Evolutionary conservation across 2,797 vertebrate species (phyloP).

Genomic region (Sebastes variabilis): DNA sequence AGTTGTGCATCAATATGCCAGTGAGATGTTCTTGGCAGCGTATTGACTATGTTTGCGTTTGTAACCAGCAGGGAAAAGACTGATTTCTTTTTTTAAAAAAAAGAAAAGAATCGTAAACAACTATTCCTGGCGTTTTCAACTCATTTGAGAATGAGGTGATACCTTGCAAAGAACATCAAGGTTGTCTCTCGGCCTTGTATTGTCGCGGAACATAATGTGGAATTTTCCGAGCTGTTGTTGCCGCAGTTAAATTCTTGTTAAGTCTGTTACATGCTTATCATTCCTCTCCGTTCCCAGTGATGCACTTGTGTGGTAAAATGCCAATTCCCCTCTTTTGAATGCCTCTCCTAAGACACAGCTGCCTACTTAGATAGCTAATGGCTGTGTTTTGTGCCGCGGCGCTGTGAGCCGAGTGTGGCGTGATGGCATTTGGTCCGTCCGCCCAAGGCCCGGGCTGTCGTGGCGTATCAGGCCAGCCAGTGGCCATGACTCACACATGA

Average conservation of each 20-base stretch:
- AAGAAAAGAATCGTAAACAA: neutral
- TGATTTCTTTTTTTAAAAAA: neutral
- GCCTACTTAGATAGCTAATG: constrained; percentile 60
- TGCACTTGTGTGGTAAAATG: constrained; percentile 46
- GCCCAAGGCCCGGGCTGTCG: constrained; percentile 72
- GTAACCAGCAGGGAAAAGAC: constrained; percentile 1
- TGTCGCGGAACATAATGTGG: constrained; percentile 21
- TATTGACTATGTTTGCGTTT: constrained; percentile 26
- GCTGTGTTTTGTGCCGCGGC: constrained; percentile 48
- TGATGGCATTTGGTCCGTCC: constrained; percentile 73
- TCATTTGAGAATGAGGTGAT: constrained; percentile 21
- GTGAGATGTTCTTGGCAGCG: constrained; percentile 32
- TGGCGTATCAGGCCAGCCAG: constrained; percentile 60
- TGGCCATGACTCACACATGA: constrained; percentile 72
- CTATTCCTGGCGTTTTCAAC: neutral
- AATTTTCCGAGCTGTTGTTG: constrained; percentile 25
- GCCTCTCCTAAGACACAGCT: constrained; percentile 62
- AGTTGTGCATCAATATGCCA: constrained; percentile 48
- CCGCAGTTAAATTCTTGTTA: constrained; percentile 32
- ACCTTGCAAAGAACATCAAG: constrained; percentile 28
- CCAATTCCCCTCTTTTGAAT: constrained; percentile 44
- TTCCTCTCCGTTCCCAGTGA: constrained; percentile 19
- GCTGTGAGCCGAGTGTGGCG: constrained; percentile 48
- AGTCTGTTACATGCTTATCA: constrained; percentile 38
- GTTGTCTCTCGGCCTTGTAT: constrained; percentile 30